Evolutionary conservation across 23 tunicate genomes (phyloP).

Genomic region (Clavelina lepadiformis): DNA sequence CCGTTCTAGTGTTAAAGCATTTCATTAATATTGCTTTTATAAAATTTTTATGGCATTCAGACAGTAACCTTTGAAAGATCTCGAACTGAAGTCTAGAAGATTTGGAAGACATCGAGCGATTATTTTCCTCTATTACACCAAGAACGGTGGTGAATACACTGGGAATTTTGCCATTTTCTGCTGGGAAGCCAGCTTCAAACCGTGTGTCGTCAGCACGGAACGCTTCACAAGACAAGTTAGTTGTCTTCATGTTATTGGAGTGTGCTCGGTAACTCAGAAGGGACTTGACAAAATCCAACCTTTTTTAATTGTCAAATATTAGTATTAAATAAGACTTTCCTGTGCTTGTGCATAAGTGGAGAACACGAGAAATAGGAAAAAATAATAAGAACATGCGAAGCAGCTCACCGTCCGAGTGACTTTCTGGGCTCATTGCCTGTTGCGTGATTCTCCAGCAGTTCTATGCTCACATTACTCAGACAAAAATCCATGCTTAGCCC

Average conservation of each 20-base stretch:
- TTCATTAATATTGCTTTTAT: no score
- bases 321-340: no score
- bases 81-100: conserved; percentile 44
- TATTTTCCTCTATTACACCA: conserved; percentile 18
- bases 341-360: no score
- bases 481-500: conserved; percentile 67
- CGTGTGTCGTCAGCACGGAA: conserved; percentile 80
- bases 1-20: no score
- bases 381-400: neutral
- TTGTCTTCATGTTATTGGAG: conserved; percentile 62
- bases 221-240: conserved; percentile 78
- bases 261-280: conserved; percentile 59
- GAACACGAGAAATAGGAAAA: neutral
- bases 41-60: no score
- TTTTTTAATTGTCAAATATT: no score
- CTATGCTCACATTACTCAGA: conserved; percentile 81
- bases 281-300: conserved; percentile 83
- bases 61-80: conserved; percentile 50
- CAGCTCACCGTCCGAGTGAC: conserved; percentile 64
- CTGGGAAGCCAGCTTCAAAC: conserved; percentile 4
- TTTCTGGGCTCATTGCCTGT: conserved; percentile 8
- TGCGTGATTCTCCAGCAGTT: conserved; percentile 47
- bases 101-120: conserved; percentile 19
- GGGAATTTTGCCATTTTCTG: neutral
- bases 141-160: conserved; percentile 66